Percentiles rank a stretch among this genome's conserved stretches.
Conservation (phyloP, 2,888 invertebrate genomes). For the Conops quadrifasciatus region DNA sequence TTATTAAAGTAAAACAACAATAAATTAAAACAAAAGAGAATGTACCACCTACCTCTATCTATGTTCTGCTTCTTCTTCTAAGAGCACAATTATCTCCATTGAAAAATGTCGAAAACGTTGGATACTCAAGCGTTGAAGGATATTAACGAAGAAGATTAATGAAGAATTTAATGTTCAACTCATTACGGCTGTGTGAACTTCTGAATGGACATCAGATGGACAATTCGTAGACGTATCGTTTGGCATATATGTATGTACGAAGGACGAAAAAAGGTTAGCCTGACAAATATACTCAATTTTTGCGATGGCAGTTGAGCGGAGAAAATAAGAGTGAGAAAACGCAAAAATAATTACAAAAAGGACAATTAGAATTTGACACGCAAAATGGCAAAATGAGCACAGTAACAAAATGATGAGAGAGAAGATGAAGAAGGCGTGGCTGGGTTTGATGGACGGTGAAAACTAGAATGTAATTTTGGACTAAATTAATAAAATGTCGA, state of each 20-base stretch:
- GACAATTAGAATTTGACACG: slow-evolving; percentile 51
- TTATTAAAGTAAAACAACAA: slow-evolving; percentile 15
- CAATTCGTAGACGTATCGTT: slow-evolving; percentile 16
- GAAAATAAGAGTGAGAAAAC: slow-evolving; percentile 27
- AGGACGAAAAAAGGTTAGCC: slow-evolving; percentile 4
- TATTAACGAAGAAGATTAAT: slow-evolving; percentile 42
- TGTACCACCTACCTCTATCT: background rate
- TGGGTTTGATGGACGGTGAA: background rate
- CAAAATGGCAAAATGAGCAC: slow-evolving; percentile 39
- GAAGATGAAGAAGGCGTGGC: background rate
- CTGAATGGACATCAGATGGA: slow-evolving; percentile 46
- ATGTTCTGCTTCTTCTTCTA: background rate
- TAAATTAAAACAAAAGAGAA: background rate
- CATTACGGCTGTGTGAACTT: slow-evolving; percentile 45
- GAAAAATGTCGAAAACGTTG: background rate
- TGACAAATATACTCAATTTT: slow-evolving; percentile 9
- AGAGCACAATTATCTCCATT: background rate
- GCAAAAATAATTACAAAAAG: slow-evolving; percentile 42
- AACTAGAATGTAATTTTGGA: slow-evolving; percentile 38
- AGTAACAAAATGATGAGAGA: background rate
- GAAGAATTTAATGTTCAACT: slow-evolving; percentile 44
- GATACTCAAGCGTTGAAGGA: too few species aligned
- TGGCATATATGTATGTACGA: background rate
- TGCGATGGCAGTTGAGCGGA: background rate
- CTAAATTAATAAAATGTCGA: slow-evolving; percentile 32